phyloP scores from a whole-genome alignment of 2,888 invertebrate genomes.

The Scaptomyza polygonia region DNA sequence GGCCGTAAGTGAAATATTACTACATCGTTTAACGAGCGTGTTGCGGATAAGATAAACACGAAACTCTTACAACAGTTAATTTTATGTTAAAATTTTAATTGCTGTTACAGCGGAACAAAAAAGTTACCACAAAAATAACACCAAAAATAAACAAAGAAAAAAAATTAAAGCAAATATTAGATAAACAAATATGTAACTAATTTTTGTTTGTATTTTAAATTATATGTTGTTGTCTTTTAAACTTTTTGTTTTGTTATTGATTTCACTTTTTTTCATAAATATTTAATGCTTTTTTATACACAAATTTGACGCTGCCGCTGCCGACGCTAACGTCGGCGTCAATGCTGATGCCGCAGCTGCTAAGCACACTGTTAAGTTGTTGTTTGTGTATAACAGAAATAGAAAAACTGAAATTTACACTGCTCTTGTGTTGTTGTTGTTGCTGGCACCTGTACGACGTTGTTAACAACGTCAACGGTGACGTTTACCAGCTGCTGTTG shows the following conservation, averaged over 20 bases:
- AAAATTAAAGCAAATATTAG: constrained; percentile 9
- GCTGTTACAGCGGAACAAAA: constrained; percentile 24
- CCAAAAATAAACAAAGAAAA: background rate
- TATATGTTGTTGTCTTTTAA: constrained; percentile 37
- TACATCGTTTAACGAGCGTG: constrained; percentile 58
- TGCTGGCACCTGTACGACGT: constrained; percentile 50
- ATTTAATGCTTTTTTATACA: constrained; percentile 59
- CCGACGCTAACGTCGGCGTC: constrained; percentile 10
- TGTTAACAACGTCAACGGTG: constrained; percentile 47
- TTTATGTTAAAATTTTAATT: constrained; percentile 65
- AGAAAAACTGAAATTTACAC: constrained; percentile 43
- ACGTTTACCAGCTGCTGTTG: constrained; percentile 53
- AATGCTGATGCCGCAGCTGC: constrained; percentile 13
- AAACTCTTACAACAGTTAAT: constrained; percentile 34
- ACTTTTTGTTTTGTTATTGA: constrained; percentile 66
- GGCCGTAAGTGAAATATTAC: constrained; percentile 32
- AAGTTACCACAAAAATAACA: constrained; percentile 6
- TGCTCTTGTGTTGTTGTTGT: constrained; percentile 10
- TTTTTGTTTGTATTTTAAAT: constrained; percentile 26
- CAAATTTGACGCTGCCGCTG: constrained; percentile 50
- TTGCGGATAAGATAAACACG: constrained; percentile 69
- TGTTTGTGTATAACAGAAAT: constrained; percentile 61
- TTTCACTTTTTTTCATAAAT: constrained; percentile 69
- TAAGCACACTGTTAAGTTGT: constrained; percentile 13
- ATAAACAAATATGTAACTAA: background rate